Evolutionary conservation across 2,113 vertebrate species (phyloP), one percentile per base, ranked within the genome.

Genomic region (Notarius quadriscutis): DNA sequence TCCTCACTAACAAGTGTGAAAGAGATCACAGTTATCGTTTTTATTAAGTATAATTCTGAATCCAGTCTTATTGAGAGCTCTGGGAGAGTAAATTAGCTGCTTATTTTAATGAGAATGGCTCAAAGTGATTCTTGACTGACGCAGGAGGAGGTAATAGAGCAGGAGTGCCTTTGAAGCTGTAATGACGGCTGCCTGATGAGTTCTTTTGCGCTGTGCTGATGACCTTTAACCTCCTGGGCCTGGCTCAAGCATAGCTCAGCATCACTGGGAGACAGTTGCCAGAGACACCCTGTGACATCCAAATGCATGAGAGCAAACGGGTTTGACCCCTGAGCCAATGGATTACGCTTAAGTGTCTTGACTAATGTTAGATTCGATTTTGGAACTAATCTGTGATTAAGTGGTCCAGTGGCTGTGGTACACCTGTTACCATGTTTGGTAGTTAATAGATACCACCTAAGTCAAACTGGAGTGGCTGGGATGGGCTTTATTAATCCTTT

Each of bases 191-290:
- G 87, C 84, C 81, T 74, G 83, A 86, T 69, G 80, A 86, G 80
- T 78, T 81, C 10, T 79, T 87, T 81, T 82, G 77, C 82, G 58
- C 82, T 72, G 80, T 77, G 85, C 91, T 91, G 90, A 90, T 93
- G 94, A 94, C 94, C 93, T 93, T 92, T 93, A 88, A 93, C 92
- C 92, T 90, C 75, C 83, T 67, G 84, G 90, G 89, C 90, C 86
- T 88, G 91, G 93, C 91, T 91, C 92, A 91, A 63, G 91, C 93
- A 94, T 94, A 94, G 91, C 91, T 92, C 87, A 17, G 71, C 55
- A 90, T 91, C 93, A 87, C 91, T 34, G 84, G 89, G 91, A 91
- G 90, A 93, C 92, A 82, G 86, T 91, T 79, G 89, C 94, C 93
- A 50, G 90, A 87, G 65, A 72, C 81, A 80, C 53, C 58, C 57